These are phyloP conservation scores for Coturnix japonica DNA, from an alignment of 2,113 vertebrate species.

Conservation along the genomic window DNA sequence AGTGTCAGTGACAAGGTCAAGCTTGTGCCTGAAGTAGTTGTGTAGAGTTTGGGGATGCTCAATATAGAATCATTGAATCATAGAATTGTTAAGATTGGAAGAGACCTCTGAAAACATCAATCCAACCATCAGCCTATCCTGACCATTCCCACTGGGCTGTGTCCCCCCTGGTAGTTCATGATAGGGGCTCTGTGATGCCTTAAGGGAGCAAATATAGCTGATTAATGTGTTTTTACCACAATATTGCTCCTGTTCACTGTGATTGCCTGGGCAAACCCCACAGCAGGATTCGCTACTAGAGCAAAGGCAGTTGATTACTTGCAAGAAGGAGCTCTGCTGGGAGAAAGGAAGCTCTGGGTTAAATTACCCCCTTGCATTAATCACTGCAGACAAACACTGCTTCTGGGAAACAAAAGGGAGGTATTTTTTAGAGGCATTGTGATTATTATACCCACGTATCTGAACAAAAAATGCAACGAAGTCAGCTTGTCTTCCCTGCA, in stretches of 20 bases:
- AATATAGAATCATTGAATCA: not conserved
- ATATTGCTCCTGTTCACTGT: not conserved
- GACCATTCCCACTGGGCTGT: too few relatives aligned
- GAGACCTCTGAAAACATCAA: too few relatives aligned
- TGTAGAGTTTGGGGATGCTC: not conserved
- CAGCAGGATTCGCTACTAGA: not conserved
- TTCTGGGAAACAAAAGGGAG: not conserved
- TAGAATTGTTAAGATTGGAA: too few relatives aligned
- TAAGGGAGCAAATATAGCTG: not conserved
- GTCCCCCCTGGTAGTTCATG: not conserved
- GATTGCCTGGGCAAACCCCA: not conserved
- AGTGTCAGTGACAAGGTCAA: not conserved
- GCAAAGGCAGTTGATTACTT: not conserved
- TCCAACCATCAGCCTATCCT: too few relatives aligned
- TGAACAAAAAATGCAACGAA: slow-evolving; percentile 10
- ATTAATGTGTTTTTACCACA: not conserved
- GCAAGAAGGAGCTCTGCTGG: not conserved
- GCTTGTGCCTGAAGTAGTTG: rapidly evolving
- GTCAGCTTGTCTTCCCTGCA: not conserved
- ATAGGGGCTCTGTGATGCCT: not conserved
- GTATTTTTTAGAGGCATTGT: not conserved
- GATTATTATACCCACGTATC: not conserved
- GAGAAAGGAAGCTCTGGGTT: not conserved
- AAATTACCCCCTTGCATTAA: not conserved
- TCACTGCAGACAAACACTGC: not conserved